Evolutionary conservation across 2,888 invertebrate genomes (phyloP).

Genomic region (Gastracanthus pulcherrimus): DNA sequence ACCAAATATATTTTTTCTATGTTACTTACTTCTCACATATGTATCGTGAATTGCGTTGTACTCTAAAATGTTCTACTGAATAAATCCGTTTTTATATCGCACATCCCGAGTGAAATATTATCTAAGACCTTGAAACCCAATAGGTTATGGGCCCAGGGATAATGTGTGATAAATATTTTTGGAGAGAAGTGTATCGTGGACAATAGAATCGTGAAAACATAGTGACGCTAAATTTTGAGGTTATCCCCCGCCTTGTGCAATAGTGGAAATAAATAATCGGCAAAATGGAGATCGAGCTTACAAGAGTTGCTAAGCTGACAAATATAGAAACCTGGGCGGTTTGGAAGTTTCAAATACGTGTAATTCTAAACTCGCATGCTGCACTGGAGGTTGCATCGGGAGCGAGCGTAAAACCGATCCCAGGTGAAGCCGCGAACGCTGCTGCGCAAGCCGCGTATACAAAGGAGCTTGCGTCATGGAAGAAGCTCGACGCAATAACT

Average conservation of each 20-base stretch:
- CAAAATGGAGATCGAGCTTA: background rate
- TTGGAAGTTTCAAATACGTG: background rate
- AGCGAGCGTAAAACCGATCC: background rate
- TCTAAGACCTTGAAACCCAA: too few species aligned
- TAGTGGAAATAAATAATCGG: background rate
- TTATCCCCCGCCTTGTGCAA: background rate
- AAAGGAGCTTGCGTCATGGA: background rate
- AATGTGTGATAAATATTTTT: background rate
- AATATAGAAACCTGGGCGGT: background rate
- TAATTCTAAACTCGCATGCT: background rate
- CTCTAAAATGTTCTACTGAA: too few species aligned
- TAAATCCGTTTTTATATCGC: too few species aligned
- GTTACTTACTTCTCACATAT: too few species aligned
- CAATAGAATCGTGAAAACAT: background rate
- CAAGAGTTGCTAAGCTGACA: background rate
- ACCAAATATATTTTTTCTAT: too few species aligned
- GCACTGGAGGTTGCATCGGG: background rate
- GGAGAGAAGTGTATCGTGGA: background rate
- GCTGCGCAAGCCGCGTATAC: background rate
- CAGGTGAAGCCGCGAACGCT: background rate
- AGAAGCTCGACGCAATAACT: background rate
- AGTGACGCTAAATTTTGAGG: background rate
- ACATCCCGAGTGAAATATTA: too few species aligned
- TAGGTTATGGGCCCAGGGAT: slow-evolving; percentile 54
- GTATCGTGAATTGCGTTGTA: too few species aligned